Evolutionary conservation across 2,113 vertebrate genomes (phyloP), one percentile per base, ranked within the genome.

Genomic region (Limanda limanda): DNA sequence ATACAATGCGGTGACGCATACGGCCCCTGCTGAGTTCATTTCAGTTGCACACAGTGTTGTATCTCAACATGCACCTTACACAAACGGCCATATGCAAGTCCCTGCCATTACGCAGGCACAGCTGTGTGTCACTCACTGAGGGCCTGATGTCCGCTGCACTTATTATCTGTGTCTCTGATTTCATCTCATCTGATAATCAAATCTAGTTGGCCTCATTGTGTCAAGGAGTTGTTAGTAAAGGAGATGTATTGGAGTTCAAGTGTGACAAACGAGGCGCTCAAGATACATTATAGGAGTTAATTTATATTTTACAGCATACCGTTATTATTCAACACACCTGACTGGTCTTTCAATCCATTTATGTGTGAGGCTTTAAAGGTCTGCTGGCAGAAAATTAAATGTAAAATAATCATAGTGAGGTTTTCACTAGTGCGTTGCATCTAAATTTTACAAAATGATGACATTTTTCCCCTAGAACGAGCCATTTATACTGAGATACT

Each of bases 1-100:
- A 42, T 58, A 71, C 37, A 56, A 66, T 27, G 63, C 54, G 27
- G 58, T 73, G 71, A 88, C 15, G 60, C 70, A 76, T 40, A 13
- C 10, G 11, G 51, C 68, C 27, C 62, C 78, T 10, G 24, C 60
- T 71, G 68, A 64, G 23, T 45, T 68, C 8, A 60, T 77, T 76
- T 79, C 74, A 77, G 52, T 64, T 52, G 57, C 66, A 67, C 58
- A 67, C 31, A 51, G n/a, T 35, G 12, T 63, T 52, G 13, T 37
- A 47, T 5, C 20, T 78, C 27, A 60, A 21, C 31, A 25, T 24
- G 6, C 27, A 48, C 56, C 51, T 74, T 48, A 10, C 52, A 61
- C 35, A 12, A 25, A 21, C 7, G 1, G 24, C 18, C 21, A 48
- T 42, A 35, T 20, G 20, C 58, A 47, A 47, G 45, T 17, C 45